Evolutionary conservation across 2,113 vertebrate genomes (phyloP).

Genomic region (Corythaixoides concolor): DNA sequence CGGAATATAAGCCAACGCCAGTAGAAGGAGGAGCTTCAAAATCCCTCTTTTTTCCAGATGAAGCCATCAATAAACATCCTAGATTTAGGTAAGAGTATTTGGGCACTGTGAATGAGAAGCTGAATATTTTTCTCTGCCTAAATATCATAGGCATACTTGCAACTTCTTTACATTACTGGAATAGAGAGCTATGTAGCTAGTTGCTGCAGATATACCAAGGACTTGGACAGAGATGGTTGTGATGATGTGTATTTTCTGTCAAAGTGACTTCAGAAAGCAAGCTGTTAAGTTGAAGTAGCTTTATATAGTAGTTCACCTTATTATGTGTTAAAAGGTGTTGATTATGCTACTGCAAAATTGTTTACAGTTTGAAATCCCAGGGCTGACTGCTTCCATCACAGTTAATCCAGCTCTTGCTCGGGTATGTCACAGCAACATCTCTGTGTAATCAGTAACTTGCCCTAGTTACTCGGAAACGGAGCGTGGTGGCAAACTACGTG

Average conservation of each 20-base stretch:
- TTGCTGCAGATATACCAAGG: background rate
- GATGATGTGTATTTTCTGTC: background rate
- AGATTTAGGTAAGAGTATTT: slow-evolving; percentile 86
- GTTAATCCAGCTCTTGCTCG: background rate
- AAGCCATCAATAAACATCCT: slow-evolving; percentile 94
- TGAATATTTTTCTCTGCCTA: background rate
- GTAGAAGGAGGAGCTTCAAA: slow-evolving; percentile 90
- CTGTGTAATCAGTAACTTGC: background rate
- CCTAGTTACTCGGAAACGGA: background rate
- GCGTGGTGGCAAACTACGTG: background rate
- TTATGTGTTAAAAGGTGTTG: background rate
- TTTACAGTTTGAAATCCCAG: background rate
- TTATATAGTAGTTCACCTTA: background rate
- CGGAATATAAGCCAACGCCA: slow-evolving; percentile 84
- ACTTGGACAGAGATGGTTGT: background rate
- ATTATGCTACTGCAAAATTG: background rate
- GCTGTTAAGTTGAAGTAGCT: background rate
- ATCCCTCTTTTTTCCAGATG: slow-evolving; percentile 96
- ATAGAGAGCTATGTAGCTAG: background rate
- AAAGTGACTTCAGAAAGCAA: background rate
- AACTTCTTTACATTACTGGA: background rate
- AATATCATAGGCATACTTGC: background rate
- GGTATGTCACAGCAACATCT: background rate
- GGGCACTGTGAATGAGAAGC: background rate
- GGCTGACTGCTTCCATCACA: background rate